A percentile compares a stretch with the other conserved stretches of the same genome.
Evolutionary conservation across 2,113 vertebrate species (phyloP).

Genomic region (Clarias gariepinus): DNA sequence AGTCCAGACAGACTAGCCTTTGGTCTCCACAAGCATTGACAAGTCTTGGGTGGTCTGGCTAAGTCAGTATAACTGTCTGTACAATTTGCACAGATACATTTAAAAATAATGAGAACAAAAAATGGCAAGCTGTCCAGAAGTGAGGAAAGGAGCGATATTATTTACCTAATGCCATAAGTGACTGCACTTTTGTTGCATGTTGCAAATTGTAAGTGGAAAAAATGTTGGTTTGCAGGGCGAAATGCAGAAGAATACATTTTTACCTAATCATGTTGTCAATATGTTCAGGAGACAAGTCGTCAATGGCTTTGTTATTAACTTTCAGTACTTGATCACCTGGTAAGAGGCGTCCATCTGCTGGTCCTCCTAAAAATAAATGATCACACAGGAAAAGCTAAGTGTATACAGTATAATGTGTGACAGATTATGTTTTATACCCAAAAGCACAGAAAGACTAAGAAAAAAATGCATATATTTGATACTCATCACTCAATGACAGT

Average conservation of each 20-base stretch:
- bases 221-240: background rate
- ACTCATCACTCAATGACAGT: background rate
- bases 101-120: background rate
- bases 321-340: constrained; percentile 87
- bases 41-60: background rate
- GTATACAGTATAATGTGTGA: constrained; percentile 42
- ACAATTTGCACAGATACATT: background rate
- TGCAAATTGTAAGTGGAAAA: background rate
- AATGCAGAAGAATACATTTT: background rate
- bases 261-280: constrained; percentile 85
- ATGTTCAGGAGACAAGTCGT: constrained; percentile 77
- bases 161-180: background rate
- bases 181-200: background rate
- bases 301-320: constrained; percentile 79
- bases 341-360: constrained; percentile 88
- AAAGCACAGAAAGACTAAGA: constrained; percentile 35
- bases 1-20: too few species aligned
- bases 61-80: background rate
- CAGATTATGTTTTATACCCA: constrained; percentile 51
- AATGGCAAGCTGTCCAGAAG: background rate
- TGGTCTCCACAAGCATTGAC: background rate
- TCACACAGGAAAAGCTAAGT: background rate
- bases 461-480: background rate
- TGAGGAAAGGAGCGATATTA: background rate
- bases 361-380: constrained; percentile 76